Base-by-base conservation (phyloP, 2,113 vertebrate species). In the Actenoides lindsayi region DNA sequence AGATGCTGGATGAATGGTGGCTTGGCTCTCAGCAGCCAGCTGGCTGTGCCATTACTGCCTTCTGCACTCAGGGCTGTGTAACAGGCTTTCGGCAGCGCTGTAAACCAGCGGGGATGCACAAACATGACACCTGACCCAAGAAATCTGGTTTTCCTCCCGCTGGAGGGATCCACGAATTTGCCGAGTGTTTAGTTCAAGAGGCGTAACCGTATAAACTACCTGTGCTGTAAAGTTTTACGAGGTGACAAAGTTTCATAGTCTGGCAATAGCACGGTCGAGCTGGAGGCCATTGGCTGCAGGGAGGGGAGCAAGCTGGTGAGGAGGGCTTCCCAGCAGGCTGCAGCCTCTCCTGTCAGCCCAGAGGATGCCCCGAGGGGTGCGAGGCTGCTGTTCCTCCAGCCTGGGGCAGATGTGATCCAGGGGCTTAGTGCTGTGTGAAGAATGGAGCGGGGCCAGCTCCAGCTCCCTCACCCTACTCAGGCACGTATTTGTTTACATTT, bases 201-300 rank as follows among this genome's bases (percentile, higher is more conserved):
- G 82, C 85, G 92, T 60, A 90, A 84, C 2, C 5, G 88, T 78
- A 95, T 83, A 83, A 96, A 96, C 92, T 95, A 95, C 93, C 92
- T 94, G 87, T 0, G 0, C 83, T 48, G 65, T 96, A 92, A 97
- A 95, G 48, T 95, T 96, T 96, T 94, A 96, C 1, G 60, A 91
- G 83, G 87, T 84, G 92, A 87, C 88, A 71, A 93, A 83, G 65
- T 92, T 95, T 88, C 83, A 74, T 81, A 90, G 83, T 80, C 92
- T 95, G 93, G 83, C 92, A 94, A 56, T 48, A 65, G 56, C 0
- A 1, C 51, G 31, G 86, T 83, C 2, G 1, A 90, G 64, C 79
- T 87, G 85, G 68, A 95, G 73, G 21, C 60, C 19, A 6, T 74
- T 0, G 0, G 16, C 25, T 74, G 48, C 54, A 78, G 48, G 42